Evolutionary conservation across 1,140 invertebrate genomes (phyloP), one percentile per base, ranked within the genome.

Genomic region (Archegozetes longisetosus): DNA sequence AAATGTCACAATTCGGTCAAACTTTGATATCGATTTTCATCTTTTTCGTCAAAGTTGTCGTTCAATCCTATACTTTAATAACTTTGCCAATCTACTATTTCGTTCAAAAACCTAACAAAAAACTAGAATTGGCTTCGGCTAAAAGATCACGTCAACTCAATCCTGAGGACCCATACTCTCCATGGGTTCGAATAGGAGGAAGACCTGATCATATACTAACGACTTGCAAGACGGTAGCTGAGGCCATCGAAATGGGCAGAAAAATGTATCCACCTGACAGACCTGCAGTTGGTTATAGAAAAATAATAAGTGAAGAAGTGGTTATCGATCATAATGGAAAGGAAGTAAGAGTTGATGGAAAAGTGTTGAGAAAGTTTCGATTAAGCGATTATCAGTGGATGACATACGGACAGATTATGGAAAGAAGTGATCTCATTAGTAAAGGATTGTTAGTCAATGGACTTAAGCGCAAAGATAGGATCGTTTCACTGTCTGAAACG

Each of bases 401-500:
- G 57, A 84, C 83, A 3, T 97, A 82, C 71, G 73, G 75, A 23
- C 84, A 94, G 66, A 80, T 93, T 26, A 84, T 90, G 66, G 71
- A 75, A 1, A 72, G 84, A 66, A 82, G 88, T 3, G 72, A 78
- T 0, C 76, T 81, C 63, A 87, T 97, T 72, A 86, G 85, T 27
- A 79, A 79, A 51, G 90, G 88, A 2, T 71, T 95, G 26, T 73
- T 80, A 6, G 80, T 66, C 22, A 58, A 76, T 24, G 79, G 77
- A 9, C 78, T 84, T 60, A 73, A 76, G 55, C 78, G 82, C 1
- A 76, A 77, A 9, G 74, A 80, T 53, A 88, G 87, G 66, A 74
- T 98, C 61, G 85, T 89, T 20, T 86, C 98, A 65, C 97, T 96
- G 74, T 88, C 93, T 0, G 95, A 99, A 76, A 98, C 94, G 0